Evolutionary conservation across 1,140 invertebrate genomes (phyloP).

Genomic region (Matsumurasca onukii): DNA sequence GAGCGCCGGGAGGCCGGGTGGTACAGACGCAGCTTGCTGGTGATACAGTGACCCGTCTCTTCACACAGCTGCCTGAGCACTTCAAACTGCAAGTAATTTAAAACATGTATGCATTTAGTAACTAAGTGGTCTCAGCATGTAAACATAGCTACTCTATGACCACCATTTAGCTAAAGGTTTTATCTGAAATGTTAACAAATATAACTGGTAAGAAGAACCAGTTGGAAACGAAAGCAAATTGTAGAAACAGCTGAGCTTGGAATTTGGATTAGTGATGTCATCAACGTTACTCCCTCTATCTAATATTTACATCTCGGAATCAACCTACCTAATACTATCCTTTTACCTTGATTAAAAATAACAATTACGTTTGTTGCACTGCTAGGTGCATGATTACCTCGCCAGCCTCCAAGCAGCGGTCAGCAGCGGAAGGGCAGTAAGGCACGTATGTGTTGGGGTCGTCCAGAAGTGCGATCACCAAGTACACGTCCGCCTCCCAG

Average conservation of each 20-base stretch:
- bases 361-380: too few species aligned
- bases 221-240: too few species aligned
- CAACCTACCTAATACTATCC: too few species aligned
- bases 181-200: too few species aligned
- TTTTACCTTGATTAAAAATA: too few species aligned
- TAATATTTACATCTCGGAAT: too few species aligned
- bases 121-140: not conserved
- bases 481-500: conserved; percentile 79
- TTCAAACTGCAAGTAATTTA: conserved; percentile 60
- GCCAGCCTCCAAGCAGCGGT: conserved; percentile 55
- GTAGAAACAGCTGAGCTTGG: too few species aligned
- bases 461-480: conserved; percentile 74
- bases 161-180: too few species aligned
- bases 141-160: not conserved
- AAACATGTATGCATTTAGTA: not conserved
- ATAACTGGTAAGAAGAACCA: too few species aligned
- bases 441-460: conserved; percentile 49
- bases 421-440: conserved; percentile 59
- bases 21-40: conserved; percentile 58
- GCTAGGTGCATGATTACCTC: too few species aligned
- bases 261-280: too few species aligned
- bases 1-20: conserved; percentile 55
- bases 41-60: conserved; percentile 59
- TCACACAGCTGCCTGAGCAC: conserved; percentile 64
- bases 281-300: too few species aligned